These are phyloP conservation scores for Lutjanus campechanus DNA, from an alignment of 2,797 vertebrate species.

Conservation along the genomic window DNA sequence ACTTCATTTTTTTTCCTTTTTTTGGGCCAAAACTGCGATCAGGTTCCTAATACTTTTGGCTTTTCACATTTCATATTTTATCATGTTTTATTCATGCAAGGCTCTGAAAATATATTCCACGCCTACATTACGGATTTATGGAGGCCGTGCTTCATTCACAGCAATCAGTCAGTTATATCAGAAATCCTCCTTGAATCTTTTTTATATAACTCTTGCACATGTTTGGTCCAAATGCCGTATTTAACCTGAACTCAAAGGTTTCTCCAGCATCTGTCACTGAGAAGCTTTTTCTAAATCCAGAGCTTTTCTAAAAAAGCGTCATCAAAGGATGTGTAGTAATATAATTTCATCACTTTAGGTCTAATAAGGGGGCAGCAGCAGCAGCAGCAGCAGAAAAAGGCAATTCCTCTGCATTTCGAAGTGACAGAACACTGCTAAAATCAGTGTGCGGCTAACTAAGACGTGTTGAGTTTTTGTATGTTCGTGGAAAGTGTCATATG, in stretches of 20 bases:
- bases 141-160: slow-evolving; percentile 3
- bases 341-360: slow-evolving; percentile 1
- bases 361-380: not conserved
- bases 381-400: slow-evolving; percentile 7
- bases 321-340: slow-evolving; percentile 7
- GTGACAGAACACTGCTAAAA: slow-evolving; percentile 5
- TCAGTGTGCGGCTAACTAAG: too few species aligned
- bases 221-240: slow-evolving; percentile 5
- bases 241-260: slow-evolving; percentile 18
- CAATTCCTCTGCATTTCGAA: not conserved
- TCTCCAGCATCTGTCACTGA: slow-evolving; percentile 7
- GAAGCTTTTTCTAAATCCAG: not conserved
- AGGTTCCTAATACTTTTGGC: not conserved
- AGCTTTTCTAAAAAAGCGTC: slow-evolving; percentile 13
- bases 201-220: not conserved
- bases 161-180: slow-evolving; percentile 1
- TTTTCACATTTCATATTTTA: not conserved
- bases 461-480: too few species aligned
- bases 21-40: not conserved
- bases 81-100: not conserved
- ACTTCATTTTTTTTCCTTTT: not conserved
- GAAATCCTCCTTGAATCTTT: not conserved
- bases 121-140: slow-evolving; percentile 4
- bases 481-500: too few species aligned
- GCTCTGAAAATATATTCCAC: not conserved